phyloP scores from a whole-genome alignment of 2,113 vertebrate species.

The Tachycineta bicolor region DNA sequence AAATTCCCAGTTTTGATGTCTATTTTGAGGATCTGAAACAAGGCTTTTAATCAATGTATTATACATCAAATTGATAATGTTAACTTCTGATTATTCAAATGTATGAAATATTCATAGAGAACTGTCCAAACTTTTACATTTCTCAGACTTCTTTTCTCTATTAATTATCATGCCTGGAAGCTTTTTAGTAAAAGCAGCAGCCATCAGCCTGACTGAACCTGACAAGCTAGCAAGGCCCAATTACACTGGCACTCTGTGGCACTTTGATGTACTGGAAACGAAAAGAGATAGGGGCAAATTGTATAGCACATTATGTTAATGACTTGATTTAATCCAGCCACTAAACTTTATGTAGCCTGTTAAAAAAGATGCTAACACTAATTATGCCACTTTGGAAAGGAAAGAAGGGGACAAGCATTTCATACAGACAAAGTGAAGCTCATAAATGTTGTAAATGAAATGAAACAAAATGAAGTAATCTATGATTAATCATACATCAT shows the following conservation, averaged over 20 bases:
- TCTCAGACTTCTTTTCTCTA: conserved; percentile 85
- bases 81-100: conserved; percentile 94
- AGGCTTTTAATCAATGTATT: conserved; percentile 88
- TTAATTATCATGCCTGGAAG: conserved; percentile 96
- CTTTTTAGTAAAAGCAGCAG: conserved; percentile 88
- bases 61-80: conserved; percentile 94
- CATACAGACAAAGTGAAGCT: conserved; percentile 86
- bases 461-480: conserved; percentile 95
- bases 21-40: conserved; percentile 77
- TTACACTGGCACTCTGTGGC: conserved; percentile 88
- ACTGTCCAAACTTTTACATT: conserved; percentile 92
- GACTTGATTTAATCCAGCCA: conserved; percentile 96
- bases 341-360: conserved; percentile 98
- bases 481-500: conserved; percentile 93
- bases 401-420: conserved; percentile 85
- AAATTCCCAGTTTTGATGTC: conserved; percentile 81
- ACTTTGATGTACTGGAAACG: conserved; percentile 97
- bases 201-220: conserved; percentile 93
- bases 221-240: conserved; percentile 96
- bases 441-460: conserved; percentile 95
- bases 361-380: conserved; percentile 97
- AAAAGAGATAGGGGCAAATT: conserved; percentile 94
- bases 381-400: conserved; percentile 90
- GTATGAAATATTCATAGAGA: conserved; percentile 94
- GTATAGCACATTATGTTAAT: conserved; percentile 97